phyloP scores from a whole-genome alignment of 23 tunicate species.

The Corella eumyota region DNA sequence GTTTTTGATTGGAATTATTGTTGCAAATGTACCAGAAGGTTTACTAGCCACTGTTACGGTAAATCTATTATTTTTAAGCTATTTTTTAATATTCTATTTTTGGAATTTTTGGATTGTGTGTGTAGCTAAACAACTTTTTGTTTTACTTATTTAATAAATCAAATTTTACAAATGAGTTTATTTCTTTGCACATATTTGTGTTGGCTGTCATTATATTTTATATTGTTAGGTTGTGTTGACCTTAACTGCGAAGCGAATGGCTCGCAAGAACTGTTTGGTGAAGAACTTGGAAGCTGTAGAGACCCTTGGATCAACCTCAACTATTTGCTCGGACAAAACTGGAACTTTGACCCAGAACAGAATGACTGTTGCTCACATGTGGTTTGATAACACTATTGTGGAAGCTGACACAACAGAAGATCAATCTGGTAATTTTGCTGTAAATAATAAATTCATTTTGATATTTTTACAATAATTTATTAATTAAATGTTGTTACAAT shows the following conservation, averaged over 20 bases:
- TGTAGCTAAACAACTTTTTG: neutral
- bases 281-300: slow-evolving; percentile 99
- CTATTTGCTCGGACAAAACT: slow-evolving; percentile 99
- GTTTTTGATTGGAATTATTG: slow-evolving; percentile 65
- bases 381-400: slow-evolving; percentile 95
- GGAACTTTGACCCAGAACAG: slow-evolving; percentile 99
- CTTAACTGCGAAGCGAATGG: slow-evolving; percentile 98
- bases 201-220: too few species aligned
- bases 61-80: neutral
- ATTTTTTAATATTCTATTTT: neutral
- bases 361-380: slow-evolving; percentile 99
- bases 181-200: too few species aligned
- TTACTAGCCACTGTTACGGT: slow-evolving; percentile 83
- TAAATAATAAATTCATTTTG: too few species aligned
- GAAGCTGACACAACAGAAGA: slow-evolving; percentile 99
- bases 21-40: slow-evolving; percentile 83
- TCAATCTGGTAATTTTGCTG: slow-evolving; percentile 63
- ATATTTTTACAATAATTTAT: too few species aligned
- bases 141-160: too few species aligned
- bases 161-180: too few species aligned
- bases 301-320: slow-evolving; percentile 99
- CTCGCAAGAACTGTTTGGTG: slow-evolving; percentile 94
- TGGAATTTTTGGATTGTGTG: too few species aligned
- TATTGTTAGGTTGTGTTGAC: slow-evolving; percentile 73
- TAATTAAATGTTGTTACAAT: too few species aligned